phyloP scores from a whole-genome alignment of 2,888 invertebrate genomes.

The Fragum sueziense region DNA sequence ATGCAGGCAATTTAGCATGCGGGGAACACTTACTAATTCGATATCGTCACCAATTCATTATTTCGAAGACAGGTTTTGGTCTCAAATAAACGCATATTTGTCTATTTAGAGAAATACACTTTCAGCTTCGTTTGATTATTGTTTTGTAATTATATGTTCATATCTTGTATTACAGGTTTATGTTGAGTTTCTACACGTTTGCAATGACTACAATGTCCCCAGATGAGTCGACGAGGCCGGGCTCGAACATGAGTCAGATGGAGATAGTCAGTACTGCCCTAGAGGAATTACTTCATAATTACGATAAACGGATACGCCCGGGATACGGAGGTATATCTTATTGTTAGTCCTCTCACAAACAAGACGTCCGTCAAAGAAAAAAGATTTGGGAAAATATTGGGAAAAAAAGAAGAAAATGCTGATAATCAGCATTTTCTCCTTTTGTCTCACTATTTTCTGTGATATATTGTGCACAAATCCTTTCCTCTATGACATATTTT shows the following conservation, averaged over 20 bases:
- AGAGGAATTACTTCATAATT: slow-evolving; percentile 49
- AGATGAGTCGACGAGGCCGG: background rate
- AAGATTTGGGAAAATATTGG: no score
- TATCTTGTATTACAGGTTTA: slow-evolving; percentile 7
- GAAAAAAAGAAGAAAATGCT: background rate
- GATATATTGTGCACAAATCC: no score
- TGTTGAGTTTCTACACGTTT: background rate
- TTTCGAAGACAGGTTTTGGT: no score
- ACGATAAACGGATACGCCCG: slow-evolving; percentile 58
- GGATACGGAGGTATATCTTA: slow-evolving; percentile 63
- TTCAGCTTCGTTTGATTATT: background rate
- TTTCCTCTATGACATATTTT: no score
- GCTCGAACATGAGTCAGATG: slow-evolving; percentile 47
- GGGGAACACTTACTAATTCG: no score
- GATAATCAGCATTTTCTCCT: background rate
- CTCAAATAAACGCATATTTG: no score
- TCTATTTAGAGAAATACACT: background rate
- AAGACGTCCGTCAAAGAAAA: no score
- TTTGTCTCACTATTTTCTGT: no score
- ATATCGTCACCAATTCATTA: no score
- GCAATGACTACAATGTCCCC: background rate
- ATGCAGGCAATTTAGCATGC: background rate
- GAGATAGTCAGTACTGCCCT: slow-evolving; percentile 49
- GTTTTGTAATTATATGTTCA: background rate
- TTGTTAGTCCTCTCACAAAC: no score